These are phyloP conservation scores for Anguilla rostrata DNA, from an alignment of 2,113 vertebrate species.

Conservation along the genomic window DNA sequence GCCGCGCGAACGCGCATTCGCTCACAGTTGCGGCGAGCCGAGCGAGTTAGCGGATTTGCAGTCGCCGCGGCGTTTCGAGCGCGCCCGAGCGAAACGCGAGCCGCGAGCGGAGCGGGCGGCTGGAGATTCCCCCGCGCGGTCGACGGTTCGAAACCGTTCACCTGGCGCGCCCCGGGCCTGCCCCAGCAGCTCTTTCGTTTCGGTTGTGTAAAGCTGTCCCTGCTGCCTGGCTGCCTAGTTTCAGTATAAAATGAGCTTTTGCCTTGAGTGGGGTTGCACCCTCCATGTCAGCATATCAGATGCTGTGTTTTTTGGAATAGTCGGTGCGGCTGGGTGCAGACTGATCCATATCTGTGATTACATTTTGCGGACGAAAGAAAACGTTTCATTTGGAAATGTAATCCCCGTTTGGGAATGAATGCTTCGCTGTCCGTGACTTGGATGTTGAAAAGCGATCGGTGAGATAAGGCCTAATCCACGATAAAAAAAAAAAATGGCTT, in stretches of 20 bases:
- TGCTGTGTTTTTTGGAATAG: conserved; percentile 1
- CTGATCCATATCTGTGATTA: not conserved
- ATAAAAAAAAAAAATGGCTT: not conserved
- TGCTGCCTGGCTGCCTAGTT: not conserved
- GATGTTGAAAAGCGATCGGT: conserved; percentile 1
- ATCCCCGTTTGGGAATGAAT: not conserved
- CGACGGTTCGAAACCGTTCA: not conserved
- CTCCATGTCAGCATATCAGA: not conserved
- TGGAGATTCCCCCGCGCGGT: not conserved
- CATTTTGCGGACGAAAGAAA: conserved; percentile 2
- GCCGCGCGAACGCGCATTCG: conserved; percentile 43
- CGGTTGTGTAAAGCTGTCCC: not conserved
- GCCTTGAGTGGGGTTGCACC: not conserved
- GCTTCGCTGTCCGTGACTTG: not conserved
- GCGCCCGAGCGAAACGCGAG: not conserved
- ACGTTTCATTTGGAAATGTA: not conserved
- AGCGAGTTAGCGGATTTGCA: conserved; percentile 5
- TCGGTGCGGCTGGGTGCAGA: not conserved
- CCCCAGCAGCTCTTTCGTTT: not conserved
- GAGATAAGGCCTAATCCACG: not conserved
- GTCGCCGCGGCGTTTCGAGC: not conserved
- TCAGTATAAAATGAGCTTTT: not conserved
- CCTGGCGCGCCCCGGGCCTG: no score
- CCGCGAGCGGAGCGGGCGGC: no score
- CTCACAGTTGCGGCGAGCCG: conserved; percentile 36